Conservation (phyloP, 1,140 invertebrate species). For the Plutomurus gul region DNA sequence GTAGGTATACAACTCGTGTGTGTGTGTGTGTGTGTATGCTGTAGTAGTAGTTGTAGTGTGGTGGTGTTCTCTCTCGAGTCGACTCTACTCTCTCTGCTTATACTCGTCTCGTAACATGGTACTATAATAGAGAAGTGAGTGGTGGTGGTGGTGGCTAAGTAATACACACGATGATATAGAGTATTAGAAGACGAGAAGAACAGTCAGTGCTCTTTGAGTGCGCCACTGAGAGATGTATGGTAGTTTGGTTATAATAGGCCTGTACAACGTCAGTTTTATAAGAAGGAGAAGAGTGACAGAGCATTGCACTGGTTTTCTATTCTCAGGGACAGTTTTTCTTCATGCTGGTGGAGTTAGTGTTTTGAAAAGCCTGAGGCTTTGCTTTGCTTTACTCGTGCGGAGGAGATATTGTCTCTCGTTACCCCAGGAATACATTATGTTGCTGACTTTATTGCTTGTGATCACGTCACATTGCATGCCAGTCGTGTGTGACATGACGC, state of each 20-base stretch:
- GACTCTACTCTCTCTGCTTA: neutral
- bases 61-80: too few species aligned
- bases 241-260: neutral
- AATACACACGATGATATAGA: neutral
- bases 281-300: neutral
- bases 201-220: neutral
- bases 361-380: conserved; percentile 21
- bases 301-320: conserved; percentile 44
- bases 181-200: neutral
- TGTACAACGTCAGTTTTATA: neutral
- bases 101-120: too few species aligned
- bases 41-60: too few species aligned
- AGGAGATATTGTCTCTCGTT: conserved; percentile 34
- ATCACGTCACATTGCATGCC: conserved; percentile 47
- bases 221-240: neutral
- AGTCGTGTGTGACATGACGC: conserved; percentile 44
- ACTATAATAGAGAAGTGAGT: too few species aligned
- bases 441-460: conserved; percentile 37
- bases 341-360: conserved; percentile 25
- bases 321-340: conserved; percentile 37
- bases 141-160: too few species aligned
- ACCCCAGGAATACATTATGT: conserved; percentile 23
- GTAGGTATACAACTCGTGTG: neutral
- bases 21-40: neutral
- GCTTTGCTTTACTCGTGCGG: conserved; percentile 42